Evolutionary conservation across 2,113 vertebrate genomes (phyloP), one percentile per base, ranked within the genome.

Genomic region (Ploceus nigricollis): DNA sequence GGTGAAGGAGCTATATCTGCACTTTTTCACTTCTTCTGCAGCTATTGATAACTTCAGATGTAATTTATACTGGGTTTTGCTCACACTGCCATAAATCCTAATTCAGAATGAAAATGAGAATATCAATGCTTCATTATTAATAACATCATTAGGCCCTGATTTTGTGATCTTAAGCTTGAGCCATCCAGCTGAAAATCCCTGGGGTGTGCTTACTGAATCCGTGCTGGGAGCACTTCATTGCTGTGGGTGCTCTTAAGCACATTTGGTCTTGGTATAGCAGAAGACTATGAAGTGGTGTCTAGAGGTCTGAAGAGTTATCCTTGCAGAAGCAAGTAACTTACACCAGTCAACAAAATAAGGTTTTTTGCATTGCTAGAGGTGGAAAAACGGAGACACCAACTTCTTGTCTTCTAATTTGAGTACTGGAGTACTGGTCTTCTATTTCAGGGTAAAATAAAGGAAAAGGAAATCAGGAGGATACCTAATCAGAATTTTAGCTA

Each of bases 61-160:
- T 40, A 50, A 35, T 94, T 76, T 72, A n/a, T 92, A 72, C 13
- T 6, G 23, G 17, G 17, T 42, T 94, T 93, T 93, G 11, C 87
- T 96, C 71, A 58, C 33, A 25, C 63, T 58, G 22, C 51, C 16
- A 6, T 93, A 86, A 91, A 82, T 87, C 45, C 63, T 70, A 80
- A 42, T 80, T 75, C 47, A 82, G 75, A 93, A 80, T 66, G 37
- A 77, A 71, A 93, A 61, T 25, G 51, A 80, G 68, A 85, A 54
- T 91, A 65, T 75, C 64, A 91, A 68, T 61, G 37, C 47, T 87
- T 90, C 56, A 56, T 86, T 96, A 56, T 77, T 94, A 81, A 88
- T 86, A 57, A 61, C 82, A 39, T 80, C 31, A 63, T 93, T 88
- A 94, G 20, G 35, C 78, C 75, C 50, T 93, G 54, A 80, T 93